Conservation (phyloP, 2,113 vertebrate species). For the Lagopus leucura region DNA sequence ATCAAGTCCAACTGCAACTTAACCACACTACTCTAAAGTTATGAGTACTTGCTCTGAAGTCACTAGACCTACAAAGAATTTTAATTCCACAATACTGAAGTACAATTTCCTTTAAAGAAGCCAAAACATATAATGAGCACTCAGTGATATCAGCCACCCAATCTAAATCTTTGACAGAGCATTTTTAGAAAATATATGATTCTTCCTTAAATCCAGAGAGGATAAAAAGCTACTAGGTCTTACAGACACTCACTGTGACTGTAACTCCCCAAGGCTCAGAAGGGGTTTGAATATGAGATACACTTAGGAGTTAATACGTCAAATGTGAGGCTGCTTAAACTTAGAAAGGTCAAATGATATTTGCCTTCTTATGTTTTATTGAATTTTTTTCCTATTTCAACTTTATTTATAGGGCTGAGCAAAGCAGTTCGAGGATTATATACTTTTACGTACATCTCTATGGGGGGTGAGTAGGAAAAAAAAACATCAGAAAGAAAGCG, state of each 20-base stretch:
- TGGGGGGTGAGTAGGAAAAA: neutral
- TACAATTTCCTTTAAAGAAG: conserved; percentile 11
- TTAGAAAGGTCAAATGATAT: neutral
- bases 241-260: neutral
- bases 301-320: neutral
- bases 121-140: conserved; percentile 46
- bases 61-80: neutral
- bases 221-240: neutral
- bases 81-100: conserved; percentile 10
- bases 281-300: neutral
- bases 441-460: neutral
- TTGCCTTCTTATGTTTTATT: neutral
- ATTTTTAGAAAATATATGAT: conserved; percentile 32
- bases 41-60: neutral
- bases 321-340: neutral
- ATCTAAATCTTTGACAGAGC: conserved; percentile 29
- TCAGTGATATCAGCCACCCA: conserved; percentile 5
- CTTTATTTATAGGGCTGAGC: neutral
- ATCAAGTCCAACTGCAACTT: too few species aligned
- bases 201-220: conserved; percentile 57
- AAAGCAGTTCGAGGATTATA: neutral
- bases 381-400: neutral
- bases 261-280: neutral
- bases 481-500: neutral
- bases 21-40: neutral